A percentile compares a stretch with the other conserved stretches of the same genome.
phyloP scores from a whole-genome alignment of 2,113 vertebrate genomes.

The Eulemur macaco region DNA sequence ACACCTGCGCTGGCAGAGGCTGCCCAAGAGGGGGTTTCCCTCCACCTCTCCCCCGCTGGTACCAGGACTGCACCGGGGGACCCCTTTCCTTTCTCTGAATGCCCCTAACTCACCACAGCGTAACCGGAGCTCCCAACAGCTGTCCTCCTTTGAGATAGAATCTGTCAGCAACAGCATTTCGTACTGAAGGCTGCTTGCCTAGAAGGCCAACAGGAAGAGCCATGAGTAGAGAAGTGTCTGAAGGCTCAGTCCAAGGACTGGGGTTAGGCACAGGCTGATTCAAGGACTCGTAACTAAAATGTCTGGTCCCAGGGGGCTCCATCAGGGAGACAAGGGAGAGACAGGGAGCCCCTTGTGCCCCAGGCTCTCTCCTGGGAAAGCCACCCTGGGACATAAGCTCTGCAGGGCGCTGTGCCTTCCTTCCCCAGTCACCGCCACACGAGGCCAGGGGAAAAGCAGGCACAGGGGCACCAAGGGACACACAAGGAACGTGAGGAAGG shows the following conservation, averaged over 20 bases:
- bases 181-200: slow-evolving; percentile 98
- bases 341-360: not conserved
- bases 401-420: not conserved
- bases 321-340: not conserved
- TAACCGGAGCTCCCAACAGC: slow-evolving; percentile 97
- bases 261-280: not conserved
- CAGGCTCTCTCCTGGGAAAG: not conserved
- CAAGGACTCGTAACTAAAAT: not conserved
- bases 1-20: not conserved
- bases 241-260: not conserved
- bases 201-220: slow-evolving; percentile 41
- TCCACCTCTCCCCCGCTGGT: accelerated
- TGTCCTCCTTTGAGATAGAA: slow-evolving; percentile 97
- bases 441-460: no score
- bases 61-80: not conserved
- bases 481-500: not conserved
- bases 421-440: not conserved
- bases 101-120: slow-evolving; percentile 92
- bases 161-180: slow-evolving; percentile 98
- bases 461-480: accelerated
- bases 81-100: not conserved
- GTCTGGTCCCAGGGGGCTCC: not conserved
- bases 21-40: accelerated
- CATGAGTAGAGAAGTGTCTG: not conserved
- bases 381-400: not conserved